Percentiles rank a stretch among this genome's conserved stretches.
phyloP scores from a whole-genome alignment of 2,888 invertebrate species.

The Sphaerophoria taeniata region DNA sequence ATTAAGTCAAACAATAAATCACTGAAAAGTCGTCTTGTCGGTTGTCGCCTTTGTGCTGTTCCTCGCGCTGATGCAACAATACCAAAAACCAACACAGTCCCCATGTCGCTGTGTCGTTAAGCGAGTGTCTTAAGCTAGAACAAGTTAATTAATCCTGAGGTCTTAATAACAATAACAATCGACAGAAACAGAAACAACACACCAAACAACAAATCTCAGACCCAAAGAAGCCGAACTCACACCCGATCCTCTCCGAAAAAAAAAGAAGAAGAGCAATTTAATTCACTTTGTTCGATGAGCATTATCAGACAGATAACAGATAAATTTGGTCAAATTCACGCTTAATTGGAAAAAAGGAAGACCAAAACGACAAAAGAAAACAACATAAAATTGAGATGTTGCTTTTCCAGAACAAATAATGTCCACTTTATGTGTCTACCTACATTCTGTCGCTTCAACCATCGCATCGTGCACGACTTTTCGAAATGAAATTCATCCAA shows the following conservation, averaged over 20 bases:
- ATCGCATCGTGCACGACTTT: slow-evolving; percentile 47
- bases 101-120: background rate
- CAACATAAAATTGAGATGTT: slow-evolving; percentile 66
- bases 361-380: slow-evolving; percentile 11
- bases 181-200: background rate
- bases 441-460: background rate
- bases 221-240: slow-evolving; percentile 37
- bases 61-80: slow-evolving; percentile 34
- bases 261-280: slow-evolving; percentile 78
- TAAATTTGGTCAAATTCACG: slow-evolving; percentile 83
- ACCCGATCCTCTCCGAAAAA: slow-evolving; percentile 15
- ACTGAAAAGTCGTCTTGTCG: slow-evolving; percentile 62
- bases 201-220: slow-evolving; percentile 38
- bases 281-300: slow-evolving; percentile 83
- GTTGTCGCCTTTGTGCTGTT: slow-evolving; percentile 4
- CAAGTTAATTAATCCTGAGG: slow-evolving; percentile 71
- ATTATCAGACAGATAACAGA: slow-evolving; percentile 82
- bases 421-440: background rate
- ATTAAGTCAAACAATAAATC: slow-evolving; percentile 74
- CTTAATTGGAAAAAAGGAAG: slow-evolving; percentile 80
- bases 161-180: background rate
- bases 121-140: slow-evolving; percentile 50
- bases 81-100: slow-evolving; percentile 43
- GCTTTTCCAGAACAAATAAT: slow-evolving; percentile 22
- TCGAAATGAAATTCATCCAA: background rate